These are phyloP conservation scores for Drosophila guanche DNA, from an alignment of 1,140 invertebrate genomes.

Conservation along the genomic window DNA sequence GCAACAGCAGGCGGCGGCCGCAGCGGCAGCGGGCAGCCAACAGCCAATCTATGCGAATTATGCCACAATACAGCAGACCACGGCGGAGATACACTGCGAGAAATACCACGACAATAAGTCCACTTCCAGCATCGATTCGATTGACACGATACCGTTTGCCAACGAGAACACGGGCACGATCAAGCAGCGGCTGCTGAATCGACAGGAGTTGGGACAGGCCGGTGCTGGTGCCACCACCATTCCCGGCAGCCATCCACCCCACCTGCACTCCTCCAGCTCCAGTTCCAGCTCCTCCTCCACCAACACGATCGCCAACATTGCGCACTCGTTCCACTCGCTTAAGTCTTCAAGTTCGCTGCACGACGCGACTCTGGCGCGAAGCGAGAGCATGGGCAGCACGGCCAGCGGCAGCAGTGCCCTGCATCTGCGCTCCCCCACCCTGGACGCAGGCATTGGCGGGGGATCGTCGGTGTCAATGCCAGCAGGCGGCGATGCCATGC, in stretches of 20 bases:
- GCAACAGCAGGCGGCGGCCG: slow-evolving; percentile 40
- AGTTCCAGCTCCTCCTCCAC: slow-evolving; percentile 83
- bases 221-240: slow-evolving; percentile 7
- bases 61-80: slow-evolving; percentile 85
- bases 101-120: slow-evolving; percentile 86
- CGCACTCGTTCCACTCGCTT: slow-evolving; percentile 81
- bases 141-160: slow-evolving; percentile 97
- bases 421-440: slow-evolving; percentile 73
- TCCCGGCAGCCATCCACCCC: slow-evolving; percentile 45
- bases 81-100: slow-evolving; percentile 87
- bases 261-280: slow-evolving; percentile 80
- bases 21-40: slow-evolving; percentile 47
- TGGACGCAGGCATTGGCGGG: slow-evolving; percentile 44
- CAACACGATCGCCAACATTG: slow-evolving; percentile 81
- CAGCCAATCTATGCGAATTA: slow-evolving; percentile 85
- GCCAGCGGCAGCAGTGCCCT: slow-evolving; percentile 69
- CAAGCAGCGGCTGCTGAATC: slow-evolving; percentile 86
- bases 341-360: slow-evolving; percentile 82
- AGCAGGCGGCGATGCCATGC: slow-evolving; percentile 4
- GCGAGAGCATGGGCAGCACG: slow-evolving; percentile 72
- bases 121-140: slow-evolving; percentile 96
- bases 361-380: slow-evolving; percentile 72
- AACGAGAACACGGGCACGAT: slow-evolving; percentile 99
- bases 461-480: slow-evolving; percentile 23
- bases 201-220: slow-evolving; percentile 66